Base-by-base conservation (phyloP, 2,113 vertebrate species). In the Pithys albifrons region DNA sequence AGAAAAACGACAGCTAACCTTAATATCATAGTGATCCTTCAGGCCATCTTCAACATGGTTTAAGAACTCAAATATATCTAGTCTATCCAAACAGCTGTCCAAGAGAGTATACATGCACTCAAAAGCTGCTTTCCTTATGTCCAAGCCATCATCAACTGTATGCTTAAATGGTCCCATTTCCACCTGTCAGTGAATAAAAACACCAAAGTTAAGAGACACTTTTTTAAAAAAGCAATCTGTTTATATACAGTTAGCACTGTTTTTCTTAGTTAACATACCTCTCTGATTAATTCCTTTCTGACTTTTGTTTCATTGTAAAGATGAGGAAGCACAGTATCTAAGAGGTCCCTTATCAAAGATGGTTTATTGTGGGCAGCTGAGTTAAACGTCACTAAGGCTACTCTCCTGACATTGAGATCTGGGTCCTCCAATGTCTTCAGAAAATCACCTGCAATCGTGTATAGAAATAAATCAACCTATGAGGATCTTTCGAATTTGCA, bases 81-180 rank as follows among this genome's bases (percentile, higher is more conserved):
- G 97, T 71, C 99, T 98, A 97, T 99, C 99, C 95, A 99, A 98
- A 97, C 99, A 99, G 97, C 99, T 99, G 97, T 99, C 99, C 97
- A 99, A 96, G 81, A 99, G 99, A 79, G 99, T 99, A 92, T 99
- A 99, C 99, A 99, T 99, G 98, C 99, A 99, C 96, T 99, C 99
- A 91, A 99, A 99, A 78, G 99, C 99, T 76, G 99, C 99, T 98
- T 99, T 99, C 96, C 99, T 98, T 85, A 99, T 98, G 97, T 99
- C 99, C 97, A 99, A 74, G 4, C 99, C 99, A 24, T 99, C 99
- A 62, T 99, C 99, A 89, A 99, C 99, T 8, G 99, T 99, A 97
- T 99, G 99, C 88, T 99, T 99, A 98, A 99, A 99, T 17, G 99
- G 99, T 88, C 99, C 99, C 99, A 99, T 99, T 98, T 99, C 99